Conservation (phyloP, 2,888 invertebrate species). For the Pimpla rufipes region DNA sequence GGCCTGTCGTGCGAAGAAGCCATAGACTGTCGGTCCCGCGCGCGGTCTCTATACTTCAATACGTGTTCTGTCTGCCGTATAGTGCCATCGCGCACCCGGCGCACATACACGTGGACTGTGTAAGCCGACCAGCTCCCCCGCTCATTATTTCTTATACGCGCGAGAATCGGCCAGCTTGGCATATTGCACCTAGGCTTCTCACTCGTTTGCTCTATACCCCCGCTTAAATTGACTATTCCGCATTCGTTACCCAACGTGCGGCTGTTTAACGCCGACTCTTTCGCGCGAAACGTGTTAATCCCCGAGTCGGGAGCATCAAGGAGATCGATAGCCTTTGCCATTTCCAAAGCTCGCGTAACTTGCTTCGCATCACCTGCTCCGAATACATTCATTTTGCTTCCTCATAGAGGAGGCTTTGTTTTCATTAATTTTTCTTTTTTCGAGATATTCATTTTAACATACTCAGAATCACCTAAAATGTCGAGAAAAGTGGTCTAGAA, state of each 20-base stretch:
- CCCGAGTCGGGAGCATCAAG: background rate
- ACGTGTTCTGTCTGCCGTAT: constrained; percentile 38
- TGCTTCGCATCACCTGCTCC: background rate
- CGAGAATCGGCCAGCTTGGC: constrained; percentile 71
- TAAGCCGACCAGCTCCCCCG: constrained; percentile 71
- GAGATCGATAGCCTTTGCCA: constrained; percentile 11
- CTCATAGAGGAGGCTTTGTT: too few species aligned
- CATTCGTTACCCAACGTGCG: constrained; percentile 75
- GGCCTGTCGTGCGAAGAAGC: constrained; percentile 83
- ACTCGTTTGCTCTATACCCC: constrained; percentile 43
- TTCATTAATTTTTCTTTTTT: background rate
- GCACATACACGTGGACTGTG: constrained; percentile 59
- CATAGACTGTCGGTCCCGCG: constrained; percentile 75
- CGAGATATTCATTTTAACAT: too few species aligned
- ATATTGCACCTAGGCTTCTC: constrained; percentile 63
- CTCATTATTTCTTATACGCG: constrained; percentile 75
- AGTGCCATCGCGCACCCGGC: constrained; percentile 44
- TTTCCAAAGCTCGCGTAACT: background rate
- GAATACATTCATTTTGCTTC: background rate
- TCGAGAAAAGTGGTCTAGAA: too few species aligned
- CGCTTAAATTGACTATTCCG: constrained; percentile 64
- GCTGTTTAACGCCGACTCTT: constrained; percentile 50
- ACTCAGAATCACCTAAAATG: too few species aligned
- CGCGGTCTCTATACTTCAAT: constrained; percentile 72
- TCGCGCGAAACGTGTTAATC: constrained; percentile 76